Conservation (phyloP, 2,888 invertebrate genomes). For the Tetropium fuscum region DNA sequence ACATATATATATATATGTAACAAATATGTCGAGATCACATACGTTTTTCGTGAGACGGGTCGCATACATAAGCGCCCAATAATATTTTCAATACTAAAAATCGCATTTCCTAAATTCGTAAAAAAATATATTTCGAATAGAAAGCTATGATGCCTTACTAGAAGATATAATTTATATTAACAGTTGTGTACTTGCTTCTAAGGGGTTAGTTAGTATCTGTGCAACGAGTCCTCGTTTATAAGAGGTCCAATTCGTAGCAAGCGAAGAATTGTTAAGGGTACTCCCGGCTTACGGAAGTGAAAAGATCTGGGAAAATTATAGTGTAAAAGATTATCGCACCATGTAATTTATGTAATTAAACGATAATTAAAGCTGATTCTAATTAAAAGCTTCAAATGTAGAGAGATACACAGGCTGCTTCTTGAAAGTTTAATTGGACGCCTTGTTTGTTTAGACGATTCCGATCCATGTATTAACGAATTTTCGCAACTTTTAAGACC, state of each 20-base stretch:
- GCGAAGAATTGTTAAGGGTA: conserved; percentile 12
- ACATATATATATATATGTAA: too few relatives aligned
- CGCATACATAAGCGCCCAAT: too few relatives aligned
- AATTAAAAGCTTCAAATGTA: conserved; percentile 52
- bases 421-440: conserved; percentile 49
- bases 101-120: too few relatives aligned
- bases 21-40: too few relatives aligned
- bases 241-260: conserved; percentile 10
- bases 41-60: too few relatives aligned
- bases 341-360: conserved; percentile 50
- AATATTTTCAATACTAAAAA: too few relatives aligned
- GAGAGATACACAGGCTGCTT: conserved; percentile 45
- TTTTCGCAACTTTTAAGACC: conserved; percentile 30
- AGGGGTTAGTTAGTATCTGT: too few relatives aligned
- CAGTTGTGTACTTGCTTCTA: conserved; percentile 2
- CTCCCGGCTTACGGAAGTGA: conserved; percentile 20
- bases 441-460: conserved; percentile 26
- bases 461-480: conserved; percentile 31
- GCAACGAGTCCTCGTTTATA: conserved; percentile 27
- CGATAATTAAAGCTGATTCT: conserved; percentile 51
- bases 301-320: conserved; percentile 42
- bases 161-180: not conserved
- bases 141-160: too few relatives aligned
- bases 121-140: too few relatives aligned
- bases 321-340: conserved; percentile 39